Evolutionary conservation across 2,113 vertebrate species (phyloP).

Genomic region (Nyctereutes procyonoides): DNA sequence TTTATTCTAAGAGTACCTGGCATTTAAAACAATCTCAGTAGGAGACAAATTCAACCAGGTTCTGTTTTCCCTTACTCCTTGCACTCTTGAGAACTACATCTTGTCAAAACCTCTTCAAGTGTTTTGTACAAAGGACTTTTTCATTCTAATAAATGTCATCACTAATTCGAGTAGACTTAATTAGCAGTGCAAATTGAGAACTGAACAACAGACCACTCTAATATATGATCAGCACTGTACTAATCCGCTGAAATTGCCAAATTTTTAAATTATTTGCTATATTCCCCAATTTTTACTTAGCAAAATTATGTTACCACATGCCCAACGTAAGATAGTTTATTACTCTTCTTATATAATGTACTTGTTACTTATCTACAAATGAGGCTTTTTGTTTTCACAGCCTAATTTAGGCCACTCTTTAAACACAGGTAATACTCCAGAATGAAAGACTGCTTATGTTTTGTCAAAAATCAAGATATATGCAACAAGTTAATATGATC

Average conservation of each 20-base stretch:
- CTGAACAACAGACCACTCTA: constrained; percentile 59
- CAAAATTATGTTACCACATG: constrained; percentile 1
- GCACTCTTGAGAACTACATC: constrained; percentile 51
- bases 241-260: constrained; percentile 67
- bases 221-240: constrained; percentile 64
- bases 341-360: not conserved
- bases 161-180: constrained; percentile 71
- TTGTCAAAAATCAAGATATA: constrained; percentile 55
- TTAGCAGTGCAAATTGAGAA: constrained; percentile 67
- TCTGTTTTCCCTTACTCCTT: constrained; percentile 18
- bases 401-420: constrained; percentile 74
- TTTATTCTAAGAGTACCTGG: not conserved
- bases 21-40: not conserved
- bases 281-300: constrained; percentile 53
- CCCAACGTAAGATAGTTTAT: not conserved
- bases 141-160: constrained; percentile 71
- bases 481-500: constrained; percentile 37
- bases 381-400: constrained; percentile 52
- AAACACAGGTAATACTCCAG: constrained; percentile 57
- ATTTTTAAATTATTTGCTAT: constrained; percentile 57
- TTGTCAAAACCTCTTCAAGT: constrained; percentile 73
- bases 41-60: not conserved
- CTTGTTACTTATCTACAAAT: constrained; percentile 50
- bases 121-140: constrained; percentile 71
- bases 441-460: constrained; percentile 65